Base-by-base conservation (phyloP, 2,888 invertebrate genomes). In the Nomada ferruginata region DNA sequence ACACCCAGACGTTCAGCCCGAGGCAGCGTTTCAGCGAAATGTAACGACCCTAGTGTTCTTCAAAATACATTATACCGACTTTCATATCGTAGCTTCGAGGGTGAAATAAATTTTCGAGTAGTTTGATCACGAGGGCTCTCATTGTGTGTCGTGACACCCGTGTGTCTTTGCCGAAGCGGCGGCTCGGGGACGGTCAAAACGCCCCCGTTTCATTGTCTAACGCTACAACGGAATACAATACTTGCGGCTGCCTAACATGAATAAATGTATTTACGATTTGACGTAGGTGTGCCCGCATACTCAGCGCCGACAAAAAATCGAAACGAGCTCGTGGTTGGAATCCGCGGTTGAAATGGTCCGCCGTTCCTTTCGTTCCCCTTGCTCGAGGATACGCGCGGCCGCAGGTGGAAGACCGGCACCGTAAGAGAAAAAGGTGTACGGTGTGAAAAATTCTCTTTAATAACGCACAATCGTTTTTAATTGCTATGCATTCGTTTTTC, bases 241-340 rank as follows among this genome's bases (percentile, higher is more conserved):
- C 92, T 92, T 90, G 88, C 88, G 90, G 90, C 90, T 89, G 88
- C 88, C 90, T 91, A 90, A 91, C 91, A 92, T 93, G 92, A 93
- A 93, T 93, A 93, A 92, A 93, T 93, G 92, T 92, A 92, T 93
- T 92, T 91, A 89, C 90, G 90, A 92, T 92, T 91, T 90, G 89
- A 91, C 90, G 91, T 91, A 91, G 92, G 92, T 91, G 92, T 91
- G 90, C 88, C 89, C 85, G 89, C 90, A 88, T 90, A 85, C 85
- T 81, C 81, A 13, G 83, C 83, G 65, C 84, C 76, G 71, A 76
- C 88, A 88, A 89, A 89, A 89, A 89, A 84, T 88, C 88, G 88
- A 73, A 85, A 87, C 85, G 85, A 85, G 85, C 78, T 72, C 83
- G 83, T 74, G 81, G 87, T 82, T 68, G 86, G 79, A 85, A 82